A percentile compares a stretch with the other conserved stretches of the same genome.
Evolutionary conservation across 2,113 vertebrate genomes (phyloP).

Genomic region (Nothoprocta pentlandii): DNA sequence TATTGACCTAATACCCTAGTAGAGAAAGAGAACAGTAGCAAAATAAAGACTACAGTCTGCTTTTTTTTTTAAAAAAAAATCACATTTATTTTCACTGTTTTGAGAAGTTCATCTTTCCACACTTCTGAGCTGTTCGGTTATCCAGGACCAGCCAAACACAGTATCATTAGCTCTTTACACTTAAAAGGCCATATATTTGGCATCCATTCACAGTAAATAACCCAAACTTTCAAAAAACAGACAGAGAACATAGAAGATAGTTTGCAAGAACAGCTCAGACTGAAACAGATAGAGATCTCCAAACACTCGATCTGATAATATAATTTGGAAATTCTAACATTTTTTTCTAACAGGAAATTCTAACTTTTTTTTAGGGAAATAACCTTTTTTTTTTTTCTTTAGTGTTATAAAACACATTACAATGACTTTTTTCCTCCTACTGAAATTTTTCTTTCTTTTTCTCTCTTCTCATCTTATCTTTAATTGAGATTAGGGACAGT

Average conservation of each 20-base stretch:
- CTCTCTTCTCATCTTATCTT: not conserved
- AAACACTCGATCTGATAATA: not conserved
- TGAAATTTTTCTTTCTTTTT: not conserved
- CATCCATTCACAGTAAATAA: not conserved
- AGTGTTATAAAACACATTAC: not conserved
- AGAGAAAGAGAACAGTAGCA: not conserved
- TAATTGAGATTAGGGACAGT: not conserved
- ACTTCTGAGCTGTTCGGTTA: not conserved
- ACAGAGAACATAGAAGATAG: not conserved
- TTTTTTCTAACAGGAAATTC: not conserved
- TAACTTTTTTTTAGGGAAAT: not conserved
- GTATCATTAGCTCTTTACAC: not conserved
- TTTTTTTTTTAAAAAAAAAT: not conserved
- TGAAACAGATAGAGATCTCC: not conserved
- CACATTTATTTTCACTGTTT: not conserved
- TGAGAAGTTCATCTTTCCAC: not conserved
- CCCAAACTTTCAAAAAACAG: not conserved
- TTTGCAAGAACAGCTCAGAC: not conserved
- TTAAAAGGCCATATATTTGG: not conserved
- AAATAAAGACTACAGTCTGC: not conserved
- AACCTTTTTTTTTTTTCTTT: rapidly evolving
- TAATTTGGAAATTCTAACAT: not conserved
- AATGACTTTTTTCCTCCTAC: not conserved
- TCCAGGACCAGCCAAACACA: not conserved
- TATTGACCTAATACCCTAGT: not conserved